Evolutionary conservation across 2,797 vertebrate species (phyloP), one percentile per base, ranked within the genome.

Genomic region (Pangasius macronema): DNA sequence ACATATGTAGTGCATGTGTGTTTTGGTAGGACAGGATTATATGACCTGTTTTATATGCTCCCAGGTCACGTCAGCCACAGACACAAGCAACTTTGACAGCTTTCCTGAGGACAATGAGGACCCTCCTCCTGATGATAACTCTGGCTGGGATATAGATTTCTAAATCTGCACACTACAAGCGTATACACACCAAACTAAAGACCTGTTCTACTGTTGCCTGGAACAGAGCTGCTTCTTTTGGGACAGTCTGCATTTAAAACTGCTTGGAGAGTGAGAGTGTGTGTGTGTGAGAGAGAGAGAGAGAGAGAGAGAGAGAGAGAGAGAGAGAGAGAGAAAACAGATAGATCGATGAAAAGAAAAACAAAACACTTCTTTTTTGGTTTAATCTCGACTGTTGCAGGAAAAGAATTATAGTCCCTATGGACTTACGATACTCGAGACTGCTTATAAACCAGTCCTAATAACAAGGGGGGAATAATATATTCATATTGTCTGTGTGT

Each of bases 61-160:
- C 33, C 93, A 99, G 99, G 97, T 99, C 88, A 94, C 97, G 82
- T 99, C 98, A 90, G 97, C 99, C 63, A 97, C 97, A 6, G 96
- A 97, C 94, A 96, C 96, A 2, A 96, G 95, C 93, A 97, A 97
- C 92, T 97, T 97, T 6, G 96, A 97, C 93, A 95, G 89, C 91
- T 97, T 97, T 92, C 96, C 96, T 14, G 95, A 96, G 85, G 96
- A 97, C 90, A 95, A 94, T 16, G 96, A 96, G 87, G 95, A 96
- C 89, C 95, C 96, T 11, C 96, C 96, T 39, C 96, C 95, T 0
- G 95, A 96, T 3, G 96, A 97, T 90, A 96, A 95, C 90, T 96
- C 96, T 0, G 96, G 96, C 88, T 97, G 96, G 96, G 96, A 97
- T 33, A 90, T 90, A 2, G 96, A 96, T 90, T 97, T 97, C 90